These are phyloP conservation scores for Oasisia sp. DNA, from an alignment of 2,888 invertebrate species.

Conservation along the genomic window DNA sequence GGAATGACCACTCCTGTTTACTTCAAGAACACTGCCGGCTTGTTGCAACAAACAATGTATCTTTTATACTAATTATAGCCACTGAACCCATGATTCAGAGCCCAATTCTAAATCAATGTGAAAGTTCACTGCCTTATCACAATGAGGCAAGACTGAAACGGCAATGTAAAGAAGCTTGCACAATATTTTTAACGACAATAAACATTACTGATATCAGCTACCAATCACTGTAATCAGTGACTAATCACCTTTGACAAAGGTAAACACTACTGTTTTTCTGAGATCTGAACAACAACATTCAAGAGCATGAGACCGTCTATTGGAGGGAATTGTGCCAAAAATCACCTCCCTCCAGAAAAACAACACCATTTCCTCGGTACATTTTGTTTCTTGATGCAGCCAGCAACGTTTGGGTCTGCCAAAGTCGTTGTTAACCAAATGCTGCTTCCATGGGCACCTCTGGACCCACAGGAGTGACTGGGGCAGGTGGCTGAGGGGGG, in stretches of 20 bases:
- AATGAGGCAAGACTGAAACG: neutral
- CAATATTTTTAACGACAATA: neutral
- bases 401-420: neutral
- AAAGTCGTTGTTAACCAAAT: neutral
- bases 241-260: neutral
- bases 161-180: neutral
- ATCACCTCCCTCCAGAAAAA: neutral
- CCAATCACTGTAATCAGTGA: neutral
- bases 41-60: neutral
- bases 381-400: neutral
- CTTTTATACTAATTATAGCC: neutral
- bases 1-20: conserved; percentile 9
- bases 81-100: neutral
- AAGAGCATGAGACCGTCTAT: neutral
- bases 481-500: neutral
- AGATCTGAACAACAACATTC: neutral
- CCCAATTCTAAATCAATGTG: neutral
- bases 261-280: neutral
- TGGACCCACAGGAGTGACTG: neutral
- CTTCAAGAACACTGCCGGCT: neutral
- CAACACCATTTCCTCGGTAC: neutral
- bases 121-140: neutral
- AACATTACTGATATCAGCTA: neutral
- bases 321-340: neutral
- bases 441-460: neutral